Evolutionary conservation across 92 coral and sea anemone species (phyloP), one percentile per base, ranked within the genome.

Genomic region (Umimayanthus kanabou): DNA sequence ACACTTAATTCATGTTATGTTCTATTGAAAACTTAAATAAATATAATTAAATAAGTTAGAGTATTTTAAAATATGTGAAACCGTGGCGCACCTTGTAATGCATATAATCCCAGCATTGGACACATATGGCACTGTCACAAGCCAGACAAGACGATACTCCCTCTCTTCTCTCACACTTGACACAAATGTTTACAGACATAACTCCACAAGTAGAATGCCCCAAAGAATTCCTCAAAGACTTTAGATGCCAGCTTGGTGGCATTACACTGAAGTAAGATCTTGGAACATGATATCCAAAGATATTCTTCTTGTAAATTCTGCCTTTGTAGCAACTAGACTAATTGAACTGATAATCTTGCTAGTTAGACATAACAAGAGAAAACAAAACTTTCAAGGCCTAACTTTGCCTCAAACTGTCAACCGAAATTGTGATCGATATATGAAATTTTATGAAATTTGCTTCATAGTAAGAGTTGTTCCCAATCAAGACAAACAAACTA

Each of bases 111-210:
- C 91, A 85, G 82, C 94, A 91, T 30, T 77, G 83, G n/a, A 53
- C 73, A 85, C 94, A 91, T 57, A 91, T 83, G 37, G 91, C 94
- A 80, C 92, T 89, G 88, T 86, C 74, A 89, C 94, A 91, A 3
- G 84, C 85, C 79, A 91, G 79, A 80, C 94, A 91, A 15, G 94
- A 91, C 2, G 92, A 85, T 9, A 89, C 71, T 1, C 88, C 91
- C 74, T 91, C 94, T 39, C 64, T 77, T 30, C 76, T 80, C 76
- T 91, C 92, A 85, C 92, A 91, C 78, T 85, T 91, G 14, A 91
- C 87, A 39, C 94, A 91, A 26, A 58, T 72, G 58, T 74, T 85
- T 37, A 55, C 84, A 30, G 94, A 88, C 94, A 91, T 88, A 11
- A 58, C 39, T 33, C 58, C 65, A 80, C 69, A 82, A 29, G 69